Evolutionary conservation across 2,888 invertebrate species (phyloP).

Genomic region (Ormyrus labotus): DNA sequence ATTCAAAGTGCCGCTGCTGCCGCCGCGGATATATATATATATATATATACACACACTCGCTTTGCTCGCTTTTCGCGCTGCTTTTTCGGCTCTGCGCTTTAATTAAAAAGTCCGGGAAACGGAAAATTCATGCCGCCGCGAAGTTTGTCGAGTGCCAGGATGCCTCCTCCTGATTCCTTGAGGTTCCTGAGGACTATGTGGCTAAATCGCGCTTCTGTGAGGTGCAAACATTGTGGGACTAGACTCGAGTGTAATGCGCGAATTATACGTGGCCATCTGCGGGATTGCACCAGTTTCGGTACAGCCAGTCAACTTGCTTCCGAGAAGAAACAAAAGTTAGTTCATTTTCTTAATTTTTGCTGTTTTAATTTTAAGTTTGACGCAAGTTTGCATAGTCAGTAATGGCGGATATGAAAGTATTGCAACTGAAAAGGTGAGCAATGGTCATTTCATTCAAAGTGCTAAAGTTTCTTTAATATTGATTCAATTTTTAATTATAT

Average conservation of each 20-base stretch:
- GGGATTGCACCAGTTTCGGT: not conserved
- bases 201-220: not conserved
- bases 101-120: not conserved
- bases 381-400: not conserved
- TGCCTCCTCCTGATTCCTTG: not conserved
- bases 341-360: not conserved
- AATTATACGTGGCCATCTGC: conserved; percentile 34
- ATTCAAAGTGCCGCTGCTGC: too few relatives aligned
- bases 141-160: not conserved
- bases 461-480: too few relatives aligned
- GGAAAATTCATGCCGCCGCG: conserved; percentile 29
- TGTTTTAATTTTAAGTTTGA: not conserved
- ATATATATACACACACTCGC: too few relatives aligned
- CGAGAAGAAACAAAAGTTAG: conserved; percentile 29
- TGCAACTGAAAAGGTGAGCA: too few relatives aligned
- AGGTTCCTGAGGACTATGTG: conserved; percentile 13
- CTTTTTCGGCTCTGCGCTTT: not conserved
- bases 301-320: not conserved
- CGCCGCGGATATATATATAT: too few relatives aligned
- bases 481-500: too few relatives aligned
- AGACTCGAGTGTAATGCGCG: conserved; percentile 20
- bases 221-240: conserved; percentile 39
- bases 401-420: too few relatives aligned
- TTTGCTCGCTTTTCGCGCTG: not conserved
- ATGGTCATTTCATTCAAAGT: too few relatives aligned